Conservation (phyloP, 1,140 invertebrate species). For the Mylabris phalerata region DNA sequence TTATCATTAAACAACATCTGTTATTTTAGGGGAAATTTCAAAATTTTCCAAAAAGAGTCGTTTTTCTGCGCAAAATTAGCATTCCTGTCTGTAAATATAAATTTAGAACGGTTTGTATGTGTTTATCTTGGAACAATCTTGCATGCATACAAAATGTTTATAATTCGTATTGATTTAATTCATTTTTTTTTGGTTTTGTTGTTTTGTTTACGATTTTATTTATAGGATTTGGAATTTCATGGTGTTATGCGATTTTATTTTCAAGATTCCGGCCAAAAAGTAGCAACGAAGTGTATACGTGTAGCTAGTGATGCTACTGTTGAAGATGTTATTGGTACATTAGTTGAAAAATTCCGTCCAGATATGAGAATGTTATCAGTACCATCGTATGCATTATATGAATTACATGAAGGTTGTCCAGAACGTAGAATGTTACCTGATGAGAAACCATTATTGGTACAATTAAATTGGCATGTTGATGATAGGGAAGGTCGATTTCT, state of each 20-base stretch:
- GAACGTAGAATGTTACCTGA: conserved; percentile 82
- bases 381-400: conserved; percentile 93
- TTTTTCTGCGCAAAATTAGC: no score
- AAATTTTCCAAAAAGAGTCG: no score
- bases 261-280: conserved; percentile 94
- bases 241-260: conserved; percentile 99
- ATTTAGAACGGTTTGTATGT: no score
- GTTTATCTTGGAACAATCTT: no score
- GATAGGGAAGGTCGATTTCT: conserved; percentile 96
- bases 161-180: no score
- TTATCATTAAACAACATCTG: no score
- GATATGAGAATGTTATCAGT: conserved; percentile 98
- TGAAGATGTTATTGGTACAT: conserved; percentile 86
- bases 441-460: conserved; percentile 94
- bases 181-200: no score
- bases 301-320: conserved; percentile 94
- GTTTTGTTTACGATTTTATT: conserved; percentile 32
- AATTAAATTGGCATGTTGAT: conserved; percentile 98
- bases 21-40: no score
- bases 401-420: conserved; percentile 94
- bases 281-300: conserved; percentile 98
- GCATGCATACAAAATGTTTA: no score
- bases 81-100: no score
- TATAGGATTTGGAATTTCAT: conserved; percentile 94
- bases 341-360: conserved; percentile 98